Base-by-base conservation (phyloP, 2,797 vertebrate genomes). In the Scyliorhinus canicula region DNA sequence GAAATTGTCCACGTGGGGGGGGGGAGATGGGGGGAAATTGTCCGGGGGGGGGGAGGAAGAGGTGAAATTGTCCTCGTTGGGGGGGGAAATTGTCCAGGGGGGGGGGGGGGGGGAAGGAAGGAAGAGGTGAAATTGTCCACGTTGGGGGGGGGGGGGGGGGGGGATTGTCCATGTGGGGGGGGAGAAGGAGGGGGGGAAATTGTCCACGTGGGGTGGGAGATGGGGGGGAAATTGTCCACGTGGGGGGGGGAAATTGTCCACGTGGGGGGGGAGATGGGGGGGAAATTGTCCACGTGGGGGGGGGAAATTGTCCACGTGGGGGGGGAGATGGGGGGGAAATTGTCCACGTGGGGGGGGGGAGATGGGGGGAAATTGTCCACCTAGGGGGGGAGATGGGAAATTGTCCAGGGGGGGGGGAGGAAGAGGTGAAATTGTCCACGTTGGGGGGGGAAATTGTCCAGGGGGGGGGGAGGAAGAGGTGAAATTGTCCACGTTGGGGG, bases 341-440 rank as follows among this genome's bases (percentile, higher is more conserved):
- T 0, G n/a, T 0, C 11, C 65, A 95, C 57, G 47, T 95, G 85
- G 95, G 95, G 95, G 77, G 55, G 44, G 85, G 95, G 95, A 95
- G 55, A n/a, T n/a, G 55, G n/a, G 79, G 79, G 16, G 19, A 35
- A 21, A 69, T 3, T 26, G 26, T n/a, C n/a, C n/a, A n/a, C n/a
- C n/a, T n/a, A 5, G 19, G 16, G 11, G 65, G 9, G 40, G 11
- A 14, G 12, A 4, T 16, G n/a, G 40, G 79, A 9, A 9, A 57
- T 4, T n/a, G n/a, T n/a, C n/a, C n/a, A 57, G 55, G 55, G 55
- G 55, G 55, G 55, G 55, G 55, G 55, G 55, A 57, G 55, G 9
- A 9, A 9, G 9, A 9, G 55, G 55, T 4, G 55, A 4, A 57
- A 9, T 4, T 4, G 55, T 9, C 4, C 4, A 57, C 4, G 55